A percentile compares a stretch with the other conserved stretches of the same genome.
Evolutionary conservation across 2,797 vertebrate species (phyloP).

Genomic region (Mormyrops attenuatus): DNA sequence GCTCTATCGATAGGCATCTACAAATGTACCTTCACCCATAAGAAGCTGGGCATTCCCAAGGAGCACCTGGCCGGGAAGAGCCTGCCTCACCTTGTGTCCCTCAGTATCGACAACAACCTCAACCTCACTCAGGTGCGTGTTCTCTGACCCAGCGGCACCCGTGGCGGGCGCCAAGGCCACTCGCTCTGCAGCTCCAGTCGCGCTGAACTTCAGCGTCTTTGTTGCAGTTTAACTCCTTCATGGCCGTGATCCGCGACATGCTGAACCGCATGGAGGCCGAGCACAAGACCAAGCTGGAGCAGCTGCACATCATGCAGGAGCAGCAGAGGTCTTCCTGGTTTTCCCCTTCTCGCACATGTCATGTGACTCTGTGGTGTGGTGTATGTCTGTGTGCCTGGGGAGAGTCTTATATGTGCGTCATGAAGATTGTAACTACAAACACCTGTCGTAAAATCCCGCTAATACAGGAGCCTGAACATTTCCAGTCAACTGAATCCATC

Average conservation of each 20-base stretch:
- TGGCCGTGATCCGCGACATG: slow-evolving; percentile 95
- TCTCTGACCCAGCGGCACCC: background rate
- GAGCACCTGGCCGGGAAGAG: slow-evolving; percentile 89
- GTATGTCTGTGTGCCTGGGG: background rate
- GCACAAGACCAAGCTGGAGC: slow-evolving; percentile 96
- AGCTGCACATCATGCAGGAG: slow-evolving; percentile 94
- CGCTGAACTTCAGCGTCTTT: background rate
- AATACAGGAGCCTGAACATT: slow-evolving; percentile 73
- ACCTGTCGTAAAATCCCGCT: background rate
- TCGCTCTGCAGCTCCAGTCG: background rate
- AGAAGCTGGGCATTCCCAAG: slow-evolving; percentile 97
- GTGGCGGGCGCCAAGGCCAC: too few species aligned
- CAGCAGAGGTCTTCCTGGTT: slow-evolving; percentile 81
- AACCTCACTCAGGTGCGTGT: slow-evolving; percentile 90
- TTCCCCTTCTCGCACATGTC: background rate
- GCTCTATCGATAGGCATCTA: slow-evolving; percentile 79
- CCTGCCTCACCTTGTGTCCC: slow-evolving; percentile 88
- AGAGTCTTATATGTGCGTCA: background rate
- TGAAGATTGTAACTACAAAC: background rate
- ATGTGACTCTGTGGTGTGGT: background rate
- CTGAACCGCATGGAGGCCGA: slow-evolving; percentile 85
- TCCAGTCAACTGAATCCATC: slow-evolving; percentile 68
- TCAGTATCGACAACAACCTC: slow-evolving; percentile 96
- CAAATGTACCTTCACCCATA: slow-evolving; percentile 96
- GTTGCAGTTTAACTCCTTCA: slow-evolving; percentile 93